Evolutionary conservation across 1,140 invertebrate genomes (phyloP).

Genomic region (Ctenoplectra terminalis): DNA sequence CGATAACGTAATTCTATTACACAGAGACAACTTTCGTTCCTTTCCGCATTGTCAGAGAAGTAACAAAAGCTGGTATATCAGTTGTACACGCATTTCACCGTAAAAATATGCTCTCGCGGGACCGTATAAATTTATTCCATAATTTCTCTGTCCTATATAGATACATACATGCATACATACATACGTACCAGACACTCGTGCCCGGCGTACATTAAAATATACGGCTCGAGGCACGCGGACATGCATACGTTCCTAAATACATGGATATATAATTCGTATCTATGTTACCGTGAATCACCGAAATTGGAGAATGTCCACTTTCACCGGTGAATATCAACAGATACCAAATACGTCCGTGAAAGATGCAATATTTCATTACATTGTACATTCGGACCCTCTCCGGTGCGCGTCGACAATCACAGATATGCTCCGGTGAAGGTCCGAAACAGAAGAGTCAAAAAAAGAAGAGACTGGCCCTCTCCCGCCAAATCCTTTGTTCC

Average conservation of each 20-base stretch:
- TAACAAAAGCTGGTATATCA: conserved; percentile 9
- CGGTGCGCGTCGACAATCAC: too few species aligned
- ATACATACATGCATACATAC: conserved; percentile 50
- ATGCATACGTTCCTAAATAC: conserved; percentile 22
- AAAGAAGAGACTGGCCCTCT: too few species aligned
- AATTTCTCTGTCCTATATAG: conserved; percentile 12
- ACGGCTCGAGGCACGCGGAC: conserved; percentile 27
- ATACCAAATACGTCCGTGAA: too few species aligned
- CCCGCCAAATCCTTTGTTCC: too few species aligned
- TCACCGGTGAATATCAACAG: too few species aligned
- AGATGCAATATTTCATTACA: too few species aligned
- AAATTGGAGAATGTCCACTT: too few species aligned
- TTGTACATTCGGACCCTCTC: too few species aligned
- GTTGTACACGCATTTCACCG: not conserved
- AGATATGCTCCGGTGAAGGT: too few species aligned
- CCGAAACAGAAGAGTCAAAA: too few species aligned
- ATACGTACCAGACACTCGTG: too few species aligned
- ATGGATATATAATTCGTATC: conserved; percentile 46
- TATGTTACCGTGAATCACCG: too few species aligned
- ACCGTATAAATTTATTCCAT: conserved; percentile 14
- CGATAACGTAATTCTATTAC: not conserved
- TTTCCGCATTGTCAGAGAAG: not conserved
- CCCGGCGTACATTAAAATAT: conserved; percentile 31
- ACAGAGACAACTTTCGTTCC: not conserved
- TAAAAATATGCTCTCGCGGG: conserved; percentile 11